A percentile compares a stretch with the other conserved stretches of the same genome.
These are phyloP conservation scores for Brassicogethes aeneus DNA, from an alignment of 2,888 invertebrate genomes.

Conservation along the genomic window DNA sequence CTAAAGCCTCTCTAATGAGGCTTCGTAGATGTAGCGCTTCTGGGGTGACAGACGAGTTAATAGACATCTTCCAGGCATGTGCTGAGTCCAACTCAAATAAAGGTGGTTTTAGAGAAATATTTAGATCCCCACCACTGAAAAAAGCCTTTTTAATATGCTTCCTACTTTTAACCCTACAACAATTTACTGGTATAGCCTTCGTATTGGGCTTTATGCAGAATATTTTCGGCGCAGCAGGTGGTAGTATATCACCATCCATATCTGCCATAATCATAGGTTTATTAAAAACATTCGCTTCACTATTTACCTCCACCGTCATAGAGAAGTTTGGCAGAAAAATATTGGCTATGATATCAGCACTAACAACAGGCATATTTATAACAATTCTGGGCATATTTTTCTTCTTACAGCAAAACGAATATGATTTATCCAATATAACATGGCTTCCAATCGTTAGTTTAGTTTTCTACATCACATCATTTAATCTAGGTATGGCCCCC, in stretches of 20 bases:
- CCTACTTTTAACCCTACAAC: constrained; percentile 32
- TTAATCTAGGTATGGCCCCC: constrained; percentile 62
- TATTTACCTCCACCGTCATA: constrained; percentile 60
- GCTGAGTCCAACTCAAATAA: constrained; percentile 12
- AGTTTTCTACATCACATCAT: constrained; percentile 61
- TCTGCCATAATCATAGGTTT: constrained; percentile 68
- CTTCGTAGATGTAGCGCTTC: constrained; percentile 32
- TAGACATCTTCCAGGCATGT: constrained; percentile 13
- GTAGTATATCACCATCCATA: constrained; percentile 44
- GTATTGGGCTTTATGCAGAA: constrained; percentile 66
- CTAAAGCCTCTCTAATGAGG: constrained; percentile 54
- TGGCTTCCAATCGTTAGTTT: constrained; percentile 65
- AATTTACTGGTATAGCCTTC: constrained; percentile 54
- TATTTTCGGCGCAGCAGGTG: constrained; percentile 49
- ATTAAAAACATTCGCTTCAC: constrained; percentile 64
- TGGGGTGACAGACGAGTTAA: constrained; percentile 18
- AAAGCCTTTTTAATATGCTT: constrained; percentile 36
- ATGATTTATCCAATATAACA: constrained; percentile 34
- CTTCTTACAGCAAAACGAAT: constrained; percentile 13
- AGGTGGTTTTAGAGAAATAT: constrained; percentile 11
- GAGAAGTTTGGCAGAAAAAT: constrained; percentile 66
- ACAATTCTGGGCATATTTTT: constrained; percentile 21
- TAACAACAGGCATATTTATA: constrained; percentile 51
- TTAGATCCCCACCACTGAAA: constrained; percentile 10
- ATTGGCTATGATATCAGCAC: constrained; percentile 59